phyloP scores from a whole-genome alignment of 2,113 vertebrate species.

The Marmota flaviventris region DNA sequence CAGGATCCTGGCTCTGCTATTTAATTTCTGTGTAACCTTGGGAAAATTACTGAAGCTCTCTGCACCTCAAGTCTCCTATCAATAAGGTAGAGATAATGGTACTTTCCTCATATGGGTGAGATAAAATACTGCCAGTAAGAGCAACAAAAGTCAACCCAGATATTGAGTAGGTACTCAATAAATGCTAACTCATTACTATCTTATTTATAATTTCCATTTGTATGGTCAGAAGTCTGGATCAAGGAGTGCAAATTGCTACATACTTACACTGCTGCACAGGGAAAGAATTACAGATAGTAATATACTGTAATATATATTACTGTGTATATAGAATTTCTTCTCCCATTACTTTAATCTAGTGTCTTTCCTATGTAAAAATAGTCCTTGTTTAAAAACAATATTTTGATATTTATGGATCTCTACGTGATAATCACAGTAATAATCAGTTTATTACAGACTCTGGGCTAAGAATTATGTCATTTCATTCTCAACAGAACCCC shows the following conservation, averaged over 20 bases:
- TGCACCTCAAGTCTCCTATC: not conserved
- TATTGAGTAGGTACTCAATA: not conserved
- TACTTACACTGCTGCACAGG: not conserved
- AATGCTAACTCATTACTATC: not conserved
- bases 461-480: not conserved
- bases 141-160: not conserved
- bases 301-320: too few relatives aligned
- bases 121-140: not conserved
- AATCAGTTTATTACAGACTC: not conserved
- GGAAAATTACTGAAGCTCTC: not conserved
- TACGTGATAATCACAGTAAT: not conserved
- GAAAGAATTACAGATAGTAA: not conserved
- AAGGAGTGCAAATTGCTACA: not conserved
- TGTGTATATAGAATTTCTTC: not conserved
- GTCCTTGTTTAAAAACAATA: slow-evolving; percentile 1
- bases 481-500: not conserved
- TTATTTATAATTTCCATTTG: slow-evolving; percentile 47
- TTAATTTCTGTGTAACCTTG: not conserved
- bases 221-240: not conserved
- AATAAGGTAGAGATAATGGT: not conserved
- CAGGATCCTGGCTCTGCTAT: not conserved
- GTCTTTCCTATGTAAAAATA: not conserved
- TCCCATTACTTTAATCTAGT: not conserved
- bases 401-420: not conserved
- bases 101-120: not conserved